Evolutionary conservation across 2,113 vertebrate genomes (phyloP).

Genomic region (Dunckerocampus dactyliophorus): DNA sequence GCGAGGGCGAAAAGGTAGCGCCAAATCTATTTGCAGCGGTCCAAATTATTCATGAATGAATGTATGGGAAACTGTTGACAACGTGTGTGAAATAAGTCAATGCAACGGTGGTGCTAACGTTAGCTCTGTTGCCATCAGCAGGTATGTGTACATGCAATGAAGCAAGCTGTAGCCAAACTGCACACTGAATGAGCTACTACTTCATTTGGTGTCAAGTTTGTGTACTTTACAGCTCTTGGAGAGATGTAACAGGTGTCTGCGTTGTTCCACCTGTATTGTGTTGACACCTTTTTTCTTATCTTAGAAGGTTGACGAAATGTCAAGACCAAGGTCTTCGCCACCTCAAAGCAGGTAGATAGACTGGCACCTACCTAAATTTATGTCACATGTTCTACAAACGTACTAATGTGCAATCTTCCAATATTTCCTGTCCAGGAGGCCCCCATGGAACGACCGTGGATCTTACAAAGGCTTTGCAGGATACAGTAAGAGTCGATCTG

Average conservation of each 20-base stretch:
- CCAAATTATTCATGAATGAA: no score
- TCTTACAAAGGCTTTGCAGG: constrained; percentile 39
- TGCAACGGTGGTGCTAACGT: not conserved
- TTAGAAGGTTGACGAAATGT: constrained; percentile 63
- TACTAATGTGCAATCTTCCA: not conserved
- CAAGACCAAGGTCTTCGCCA: constrained; percentile 58
- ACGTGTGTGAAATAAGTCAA: not conserved
- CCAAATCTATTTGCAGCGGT: no score
- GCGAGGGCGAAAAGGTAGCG: no score
- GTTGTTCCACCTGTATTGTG: not conserved
- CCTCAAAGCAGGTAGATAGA: constrained; percentile 60
- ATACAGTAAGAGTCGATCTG: constrained; percentile 5
- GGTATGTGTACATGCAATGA: not conserved
- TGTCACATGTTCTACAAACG: no score
- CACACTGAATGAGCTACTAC: no score
- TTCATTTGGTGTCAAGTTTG: not conserved
- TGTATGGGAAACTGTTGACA: no score
- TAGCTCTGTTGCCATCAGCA: not conserved
- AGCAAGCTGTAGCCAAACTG: no score
- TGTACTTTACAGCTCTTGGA: not conserved
- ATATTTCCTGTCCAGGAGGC: constrained; percentile 44
- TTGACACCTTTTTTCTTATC: constrained; percentile 9
- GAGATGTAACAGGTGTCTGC: not conserved
- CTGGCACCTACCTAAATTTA: no score
- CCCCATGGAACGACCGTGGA: constrained; percentile 51